phyloP scores from a whole-genome alignment of 35 echinoderm and acorn worm genomes.

The Lytechinus pictus region DNA sequence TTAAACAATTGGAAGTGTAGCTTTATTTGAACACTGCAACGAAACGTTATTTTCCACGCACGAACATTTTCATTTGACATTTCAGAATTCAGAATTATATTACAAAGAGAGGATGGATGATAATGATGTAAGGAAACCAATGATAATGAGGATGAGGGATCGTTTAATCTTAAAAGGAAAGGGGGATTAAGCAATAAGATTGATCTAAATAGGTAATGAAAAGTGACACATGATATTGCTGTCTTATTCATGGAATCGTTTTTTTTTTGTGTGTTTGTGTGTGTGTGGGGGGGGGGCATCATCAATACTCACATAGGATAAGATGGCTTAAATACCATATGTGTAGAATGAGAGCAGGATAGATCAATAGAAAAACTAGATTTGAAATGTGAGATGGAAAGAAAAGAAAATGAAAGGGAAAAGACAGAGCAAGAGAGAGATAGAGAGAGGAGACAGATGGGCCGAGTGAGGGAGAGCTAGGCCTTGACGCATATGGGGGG shows the following conservation, averaged over 20 bases:
- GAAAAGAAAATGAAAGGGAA: neutral
- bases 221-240: neutral
- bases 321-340: too few relatives aligned
- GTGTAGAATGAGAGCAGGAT: neutral
- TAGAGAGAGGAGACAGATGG: neutral
- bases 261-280: too few relatives aligned
- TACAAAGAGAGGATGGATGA: neutral
- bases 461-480: neutral
- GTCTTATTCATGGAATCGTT: too few relatives aligned
- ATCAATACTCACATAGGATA: too few relatives aligned
- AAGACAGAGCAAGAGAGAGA: neutral
- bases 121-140: neutral
- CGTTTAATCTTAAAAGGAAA: neutral
- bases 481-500: too few relatives aligned
- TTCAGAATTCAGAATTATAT: neutral
- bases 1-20: neutral
- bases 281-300: too few relatives aligned
- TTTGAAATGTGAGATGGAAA: neutral
- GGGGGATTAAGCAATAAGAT: neutral
- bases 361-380: neutral
- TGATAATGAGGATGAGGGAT: neutral
- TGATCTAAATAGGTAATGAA: neutral
- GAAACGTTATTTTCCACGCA: neutral
- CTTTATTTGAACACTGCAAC: neutral
- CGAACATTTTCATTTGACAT: neutral